Conservation (phyloP, 2,888 invertebrate species). For the Isotomurus palustris region DNA sequence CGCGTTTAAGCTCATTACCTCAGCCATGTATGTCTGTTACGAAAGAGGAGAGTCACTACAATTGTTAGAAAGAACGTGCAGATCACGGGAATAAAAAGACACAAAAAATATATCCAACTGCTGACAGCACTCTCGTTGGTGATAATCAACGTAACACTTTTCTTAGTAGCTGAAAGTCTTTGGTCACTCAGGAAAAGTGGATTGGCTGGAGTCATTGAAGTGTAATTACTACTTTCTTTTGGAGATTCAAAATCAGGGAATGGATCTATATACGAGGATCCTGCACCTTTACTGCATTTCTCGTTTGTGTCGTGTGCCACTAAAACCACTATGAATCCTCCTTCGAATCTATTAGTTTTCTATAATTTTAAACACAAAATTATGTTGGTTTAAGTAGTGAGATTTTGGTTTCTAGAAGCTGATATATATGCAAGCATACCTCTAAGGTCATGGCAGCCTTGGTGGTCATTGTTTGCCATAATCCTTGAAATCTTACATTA, state of each 20-base stretch:
- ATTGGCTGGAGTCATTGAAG: background rate
- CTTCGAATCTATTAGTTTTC: conserved; percentile 18
- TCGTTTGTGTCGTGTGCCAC: conserved; percentile 31
- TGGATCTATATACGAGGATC: background rate
- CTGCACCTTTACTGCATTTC: conserved; percentile 16
- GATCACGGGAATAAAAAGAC: conserved; percentile 23
- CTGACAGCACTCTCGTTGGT: conserved; percentile 28
- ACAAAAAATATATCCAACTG: conserved; percentile 1
- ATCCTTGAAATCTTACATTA: conserved; percentile 69
- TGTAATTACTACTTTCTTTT: background rate
- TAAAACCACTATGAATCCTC: conserved; percentile 37
- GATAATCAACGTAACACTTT: conserved; percentile 25
- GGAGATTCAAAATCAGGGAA: background rate
- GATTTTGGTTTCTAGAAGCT: no score
- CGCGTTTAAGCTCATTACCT: no score
- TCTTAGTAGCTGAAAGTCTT: conserved; percentile 1
- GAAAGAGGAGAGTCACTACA: conserved; percentile 24
- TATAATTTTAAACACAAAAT: conserved; percentile 6
- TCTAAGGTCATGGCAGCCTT: conserved; percentile 39
- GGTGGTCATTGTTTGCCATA: conserved; percentile 51
- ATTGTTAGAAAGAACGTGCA: conserved; percentile 15
- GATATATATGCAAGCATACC: conserved; percentile 21
- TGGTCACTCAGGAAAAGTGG: background rate
- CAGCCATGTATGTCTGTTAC: conserved; percentile 37
- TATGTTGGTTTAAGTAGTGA: no score